A percentile compares a stretch with the other conserved stretches of the same genome.
Evolutionary conservation across 30 jellyfish, hydroid and myxozoan genomes (phyloP).

Genomic region (Phacellophora camtschatica): DNA sequence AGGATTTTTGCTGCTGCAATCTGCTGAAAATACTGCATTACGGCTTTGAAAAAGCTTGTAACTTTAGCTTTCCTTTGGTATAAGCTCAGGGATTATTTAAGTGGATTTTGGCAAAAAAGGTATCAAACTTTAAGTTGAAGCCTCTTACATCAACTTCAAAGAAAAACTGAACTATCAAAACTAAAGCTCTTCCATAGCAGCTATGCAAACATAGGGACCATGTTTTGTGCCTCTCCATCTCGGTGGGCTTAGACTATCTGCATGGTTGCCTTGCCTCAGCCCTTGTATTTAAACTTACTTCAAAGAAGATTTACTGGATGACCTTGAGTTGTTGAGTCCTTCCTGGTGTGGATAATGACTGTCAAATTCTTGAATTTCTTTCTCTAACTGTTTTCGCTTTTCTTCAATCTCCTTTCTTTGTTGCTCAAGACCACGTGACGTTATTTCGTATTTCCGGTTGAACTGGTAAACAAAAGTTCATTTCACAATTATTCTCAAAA

Average conservation of each 20-base stretch:
- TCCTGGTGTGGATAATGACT: constrained; percentile 65
- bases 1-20: no score
- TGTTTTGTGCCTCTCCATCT: background rate
- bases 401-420: constrained; percentile 83
- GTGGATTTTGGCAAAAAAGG: no score
- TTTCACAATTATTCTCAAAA: no score
- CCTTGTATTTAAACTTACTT: constrained; percentile 82
- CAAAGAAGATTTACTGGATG: constrained; percentile 96
- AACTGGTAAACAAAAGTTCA: constrained; percentile 59
- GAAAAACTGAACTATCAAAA: no score
- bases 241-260: constrained; percentile 29
- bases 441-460: constrained; percentile 89
- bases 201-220: no score
- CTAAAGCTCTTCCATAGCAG: no score
- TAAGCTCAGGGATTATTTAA: no score
- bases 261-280: constrained; percentile 47
- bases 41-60: no score
- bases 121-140: no score
- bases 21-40: no score
- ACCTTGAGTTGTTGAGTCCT: constrained; percentile 95
- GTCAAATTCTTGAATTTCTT: constrained; percentile 82
- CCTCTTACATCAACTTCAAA: no score
- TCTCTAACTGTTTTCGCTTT: constrained; percentile 75
- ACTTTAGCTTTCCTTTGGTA: no score
- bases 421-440: constrained; percentile 89